Percentiles rank a stretch among this genome's conserved stretches.
These are phyloP conservation scores for Pangasius sanitwongsei DNA, from an alignment of 2,797 vertebrate genomes.

Conservation along the genomic window DNA sequence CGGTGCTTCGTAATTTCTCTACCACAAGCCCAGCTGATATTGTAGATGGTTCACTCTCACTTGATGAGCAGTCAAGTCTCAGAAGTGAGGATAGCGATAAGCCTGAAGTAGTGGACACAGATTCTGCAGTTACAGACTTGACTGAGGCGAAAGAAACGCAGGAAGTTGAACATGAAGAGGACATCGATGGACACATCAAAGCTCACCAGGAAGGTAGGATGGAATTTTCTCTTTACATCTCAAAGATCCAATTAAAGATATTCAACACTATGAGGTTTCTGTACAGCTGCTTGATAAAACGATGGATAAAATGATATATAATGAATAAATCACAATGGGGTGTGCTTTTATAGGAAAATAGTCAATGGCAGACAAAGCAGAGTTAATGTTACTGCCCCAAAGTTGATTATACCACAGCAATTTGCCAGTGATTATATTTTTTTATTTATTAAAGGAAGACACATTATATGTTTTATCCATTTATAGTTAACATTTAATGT, in stretches of 20 bases:
- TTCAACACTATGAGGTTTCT: neutral
- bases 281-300: neutral
- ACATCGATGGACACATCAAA: neutral
- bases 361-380: neutral
- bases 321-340: neutral
- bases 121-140: neutral
- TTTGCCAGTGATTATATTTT: neutral
- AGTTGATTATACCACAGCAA: neutral
- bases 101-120: neutral
- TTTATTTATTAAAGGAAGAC: too few relatives aligned
- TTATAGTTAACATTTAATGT: neutral
- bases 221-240: neutral
- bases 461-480: neutral
- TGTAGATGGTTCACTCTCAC: neutral
- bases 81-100: neutral
- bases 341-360: neutral
- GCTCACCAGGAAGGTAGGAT: slow-evolving; percentile 42
- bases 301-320: neutral
- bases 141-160: neutral
- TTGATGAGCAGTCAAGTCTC: slow-evolving; percentile 4
- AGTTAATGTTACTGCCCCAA: neutral
- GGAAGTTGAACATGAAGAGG: neutral
- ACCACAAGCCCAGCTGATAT: neutral
- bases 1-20: slow-evolving; percentile 25
- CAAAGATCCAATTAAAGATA: neutral